phyloP scores from a whole-genome alignment of 2,113 vertebrate species.

The Megaceryle maxima region DNA sequence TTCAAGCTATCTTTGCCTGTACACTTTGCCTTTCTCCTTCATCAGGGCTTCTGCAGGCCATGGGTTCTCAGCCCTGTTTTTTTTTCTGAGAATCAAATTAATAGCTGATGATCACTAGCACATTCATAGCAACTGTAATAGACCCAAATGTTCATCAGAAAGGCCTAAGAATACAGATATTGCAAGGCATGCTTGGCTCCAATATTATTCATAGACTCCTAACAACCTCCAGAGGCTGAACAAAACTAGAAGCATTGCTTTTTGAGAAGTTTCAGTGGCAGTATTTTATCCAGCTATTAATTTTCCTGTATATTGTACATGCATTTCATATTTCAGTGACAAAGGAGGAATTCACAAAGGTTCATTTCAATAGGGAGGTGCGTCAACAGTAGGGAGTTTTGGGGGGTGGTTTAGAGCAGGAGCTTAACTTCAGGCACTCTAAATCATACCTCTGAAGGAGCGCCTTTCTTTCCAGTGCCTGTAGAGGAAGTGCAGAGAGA shows the following conservation, averaged over 20 bases:
- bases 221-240: not conserved
- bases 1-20: not conserved
- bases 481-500: conserved; percentile 32
- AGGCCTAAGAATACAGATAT: not conserved
- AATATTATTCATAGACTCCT: not conserved
- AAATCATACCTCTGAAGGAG: conserved; percentile 13
- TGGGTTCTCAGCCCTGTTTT: not conserved
- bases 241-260: not conserved
- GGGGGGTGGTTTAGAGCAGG: not conserved
- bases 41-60: not conserved
- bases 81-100: not conserved
- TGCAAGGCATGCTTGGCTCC: not conserved
- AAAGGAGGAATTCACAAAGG: conserved; percentile 11
- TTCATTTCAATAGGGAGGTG: not conserved
- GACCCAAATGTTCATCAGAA: not conserved
- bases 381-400: rapidly evolving
- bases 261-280: not conserved
- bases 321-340: not conserved
- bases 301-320: not conserved
- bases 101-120: not conserved
- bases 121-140: not conserved
- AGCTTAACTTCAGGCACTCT: conserved; percentile 12
- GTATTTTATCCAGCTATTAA: not conserved
- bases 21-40: not conserved
- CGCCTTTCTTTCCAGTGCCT: conserved; percentile 4